phyloP scores from a whole-genome alignment of 2,888 invertebrate species.

The Nemotelus pantherinus region DNA sequence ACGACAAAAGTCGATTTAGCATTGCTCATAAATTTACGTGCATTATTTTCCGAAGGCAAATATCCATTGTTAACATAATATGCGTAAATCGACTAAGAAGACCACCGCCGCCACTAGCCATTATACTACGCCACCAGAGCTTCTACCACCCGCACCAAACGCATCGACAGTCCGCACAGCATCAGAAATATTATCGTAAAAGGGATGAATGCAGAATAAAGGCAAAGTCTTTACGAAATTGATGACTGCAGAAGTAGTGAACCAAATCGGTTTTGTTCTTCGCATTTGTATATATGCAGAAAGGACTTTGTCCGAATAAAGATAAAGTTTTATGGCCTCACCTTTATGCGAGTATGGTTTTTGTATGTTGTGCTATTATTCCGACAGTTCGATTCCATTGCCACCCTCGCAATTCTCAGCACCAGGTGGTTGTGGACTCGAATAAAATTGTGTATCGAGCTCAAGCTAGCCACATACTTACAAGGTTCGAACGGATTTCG shows the following conservation, averaged over 20 bases:
- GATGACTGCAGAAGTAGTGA: conserved; percentile 43
- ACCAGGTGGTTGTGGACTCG: conserved; percentile 43
- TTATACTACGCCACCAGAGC: background rate
- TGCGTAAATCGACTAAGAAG: conserved; percentile 37
- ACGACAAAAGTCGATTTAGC: conserved; percentile 49
- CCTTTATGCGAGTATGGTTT: conserved; percentile 15
- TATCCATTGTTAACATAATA: conserved; percentile 37
- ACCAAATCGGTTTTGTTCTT: conserved; percentile 34
- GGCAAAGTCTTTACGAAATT: conserved; percentile 39
- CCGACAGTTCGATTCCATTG: conserved; percentile 26
- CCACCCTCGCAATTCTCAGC: conserved; percentile 50
- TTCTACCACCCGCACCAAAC: background rate
- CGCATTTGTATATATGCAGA: conserved; percentile 10
- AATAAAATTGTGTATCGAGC: background rate
- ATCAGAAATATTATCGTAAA: conserved; percentile 38
- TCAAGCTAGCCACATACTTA: background rate
- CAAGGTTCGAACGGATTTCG: background rate
- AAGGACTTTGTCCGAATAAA: conserved; percentile 30
- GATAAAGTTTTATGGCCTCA: conserved; percentile 46
- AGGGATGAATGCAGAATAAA: conserved; percentile 48
- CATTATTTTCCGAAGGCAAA: conserved; percentile 45
- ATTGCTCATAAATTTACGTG: conserved; percentile 51
- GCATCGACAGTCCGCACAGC: conserved; percentile 18
- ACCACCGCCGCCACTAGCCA: conserved; percentile 29
- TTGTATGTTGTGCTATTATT: conserved; percentile 44